Percentiles rank a stretch among this genome's conserved stretches.
phyloP scores from a whole-genome alignment of 2,888 invertebrate genomes.

The Pterobdella sp. region DNA sequence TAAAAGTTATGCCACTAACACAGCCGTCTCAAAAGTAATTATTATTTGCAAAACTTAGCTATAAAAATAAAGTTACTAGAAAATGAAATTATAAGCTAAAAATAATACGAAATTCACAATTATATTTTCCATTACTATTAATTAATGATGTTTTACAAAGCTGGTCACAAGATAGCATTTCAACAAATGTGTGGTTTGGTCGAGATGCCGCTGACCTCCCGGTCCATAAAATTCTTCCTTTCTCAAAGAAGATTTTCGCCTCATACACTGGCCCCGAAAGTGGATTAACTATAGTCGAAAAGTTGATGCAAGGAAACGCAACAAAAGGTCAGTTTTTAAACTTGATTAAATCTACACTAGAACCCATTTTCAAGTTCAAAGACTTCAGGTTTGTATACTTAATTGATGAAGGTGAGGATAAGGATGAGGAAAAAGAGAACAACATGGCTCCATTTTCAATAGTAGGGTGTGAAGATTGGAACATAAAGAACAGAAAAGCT shows the following conservation, averaged over 20 bases:
- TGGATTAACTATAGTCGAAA: conserved; percentile 65
- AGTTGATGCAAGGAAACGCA: conserved; percentile 18
- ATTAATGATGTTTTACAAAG: no score
- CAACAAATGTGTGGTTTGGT: conserved; percentile 58
- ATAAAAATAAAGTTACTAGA: no score
- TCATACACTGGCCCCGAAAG: conserved; percentile 74
- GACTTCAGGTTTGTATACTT: no score
- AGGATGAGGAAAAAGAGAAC: neutral
- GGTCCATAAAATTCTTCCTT: conserved; percentile 53
- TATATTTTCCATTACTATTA: no score
- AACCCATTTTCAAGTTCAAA: no score
- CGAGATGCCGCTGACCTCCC: conserved; percentile 68
- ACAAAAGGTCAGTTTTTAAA: conserved; percentile 4
- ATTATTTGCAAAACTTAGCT: no score
- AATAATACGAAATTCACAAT: no score
- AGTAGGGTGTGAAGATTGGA: conserved; percentile 58
- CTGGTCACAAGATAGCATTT: neutral
- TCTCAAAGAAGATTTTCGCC: conserved; percentile 58
- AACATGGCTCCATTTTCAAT: neutral
- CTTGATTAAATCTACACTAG: no score
- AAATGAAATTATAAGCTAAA: no score
- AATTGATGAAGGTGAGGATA: neutral
- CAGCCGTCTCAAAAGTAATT: no score
- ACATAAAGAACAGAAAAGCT: conserved; percentile 53
- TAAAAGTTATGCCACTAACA: no score